Evolutionary conservation across 2,113 vertebrate genomes (phyloP).

Genomic region (Anser cygnoides): DNA sequence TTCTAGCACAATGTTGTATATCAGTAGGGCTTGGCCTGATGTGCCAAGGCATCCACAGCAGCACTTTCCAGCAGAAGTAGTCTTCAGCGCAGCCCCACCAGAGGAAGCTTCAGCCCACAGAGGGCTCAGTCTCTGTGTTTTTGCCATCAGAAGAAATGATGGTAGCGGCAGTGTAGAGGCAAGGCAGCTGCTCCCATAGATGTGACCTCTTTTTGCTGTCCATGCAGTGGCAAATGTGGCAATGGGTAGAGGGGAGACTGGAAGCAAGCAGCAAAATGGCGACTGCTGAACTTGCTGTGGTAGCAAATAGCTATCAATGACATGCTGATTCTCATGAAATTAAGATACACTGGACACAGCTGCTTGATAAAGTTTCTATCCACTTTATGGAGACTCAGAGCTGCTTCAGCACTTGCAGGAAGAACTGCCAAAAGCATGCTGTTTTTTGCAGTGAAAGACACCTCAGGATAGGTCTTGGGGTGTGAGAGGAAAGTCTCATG

Average conservation of each 20-base stretch:
- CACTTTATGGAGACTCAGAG: not conserved
- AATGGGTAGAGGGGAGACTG: fast-evolving
- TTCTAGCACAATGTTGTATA: not conserved
- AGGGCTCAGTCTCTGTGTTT: not conserved
- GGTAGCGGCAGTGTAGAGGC: not conserved
- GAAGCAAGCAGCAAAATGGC: not conserved
- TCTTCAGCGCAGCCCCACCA: too few relatives aligned
- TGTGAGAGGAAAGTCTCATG: not conserved
- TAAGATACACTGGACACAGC: fast-evolving
- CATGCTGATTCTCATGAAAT: not conserved
- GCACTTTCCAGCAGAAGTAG: not conserved
- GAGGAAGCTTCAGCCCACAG: not conserved
- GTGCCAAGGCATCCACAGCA: too few relatives aligned
- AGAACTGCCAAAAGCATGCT: not conserved
- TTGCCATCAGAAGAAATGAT: not conserved
- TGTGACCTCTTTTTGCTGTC: not conserved
- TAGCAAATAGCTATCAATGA: not conserved
- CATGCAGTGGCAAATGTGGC: not conserved
- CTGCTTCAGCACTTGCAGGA: not conserved
- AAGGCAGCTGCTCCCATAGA: not conserved
- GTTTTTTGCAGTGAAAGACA: not conserved
- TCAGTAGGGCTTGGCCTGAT: not conserved
- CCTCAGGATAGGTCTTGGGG: not conserved
- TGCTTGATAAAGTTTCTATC: not conserved
- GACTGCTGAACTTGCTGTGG: not conserved